These are phyloP conservation scores for Pemphigus obesinymphae DNA, from an alignment of 1,140 invertebrate genomes.

Conservation along the genomic window DNA sequence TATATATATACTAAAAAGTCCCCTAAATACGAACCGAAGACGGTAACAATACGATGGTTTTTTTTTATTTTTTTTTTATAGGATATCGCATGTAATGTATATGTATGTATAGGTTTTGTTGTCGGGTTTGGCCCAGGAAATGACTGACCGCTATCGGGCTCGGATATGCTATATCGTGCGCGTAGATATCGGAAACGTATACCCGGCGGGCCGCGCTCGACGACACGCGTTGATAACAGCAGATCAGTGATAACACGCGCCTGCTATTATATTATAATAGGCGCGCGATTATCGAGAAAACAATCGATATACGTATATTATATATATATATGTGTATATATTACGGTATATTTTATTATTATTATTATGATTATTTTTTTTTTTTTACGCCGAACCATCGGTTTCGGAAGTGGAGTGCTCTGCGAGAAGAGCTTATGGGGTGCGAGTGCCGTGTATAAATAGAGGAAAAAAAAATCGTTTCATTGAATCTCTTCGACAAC, in stretches of 20 bases:
- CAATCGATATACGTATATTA: too few relatives aligned
- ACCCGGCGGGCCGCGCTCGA: neutral
- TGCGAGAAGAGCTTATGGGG: neutral
- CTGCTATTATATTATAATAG: neutral
- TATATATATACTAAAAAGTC: neutral
- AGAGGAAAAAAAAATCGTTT: neutral
- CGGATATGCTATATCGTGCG: neutral
- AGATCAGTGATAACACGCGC: neutral
- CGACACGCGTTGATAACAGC: neutral
- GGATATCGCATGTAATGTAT: neutral
- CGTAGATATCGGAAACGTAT: neutral
- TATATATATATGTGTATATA: too few relatives aligned
- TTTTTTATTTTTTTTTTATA: neutral
- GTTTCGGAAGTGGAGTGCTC: neutral
- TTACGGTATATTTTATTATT: too few relatives aligned
- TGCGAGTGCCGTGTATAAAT: neutral
- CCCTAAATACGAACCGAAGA: neutral
- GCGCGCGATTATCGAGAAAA: neutral
- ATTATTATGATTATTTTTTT: too few relatives aligned
- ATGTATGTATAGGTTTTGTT: too few relatives aligned
- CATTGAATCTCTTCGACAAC: neutral
- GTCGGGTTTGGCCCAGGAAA: too few relatives aligned
- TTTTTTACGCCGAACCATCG: too few relatives aligned
- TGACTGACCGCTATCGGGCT: too few relatives aligned
- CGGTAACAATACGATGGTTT: neutral